Conservation (phyloP, 1,140 invertebrate genomes). For the Ditylenchus dipsaci region DNA sequence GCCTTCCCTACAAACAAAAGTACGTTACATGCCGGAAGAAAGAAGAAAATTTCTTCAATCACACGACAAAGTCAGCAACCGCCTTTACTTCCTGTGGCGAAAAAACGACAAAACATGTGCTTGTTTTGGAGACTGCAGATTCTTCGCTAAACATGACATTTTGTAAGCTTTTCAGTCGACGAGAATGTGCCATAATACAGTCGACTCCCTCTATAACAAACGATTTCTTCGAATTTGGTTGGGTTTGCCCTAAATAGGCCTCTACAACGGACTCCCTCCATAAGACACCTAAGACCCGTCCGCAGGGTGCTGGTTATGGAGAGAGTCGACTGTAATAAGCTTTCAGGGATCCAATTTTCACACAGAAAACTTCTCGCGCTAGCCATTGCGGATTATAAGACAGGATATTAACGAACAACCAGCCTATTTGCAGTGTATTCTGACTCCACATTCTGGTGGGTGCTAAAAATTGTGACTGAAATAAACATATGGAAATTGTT, state of each 20-base stretch:
- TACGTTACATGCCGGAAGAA: conserved; percentile 54
- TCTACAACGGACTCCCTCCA: too few species aligned
- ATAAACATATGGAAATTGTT: neutral
- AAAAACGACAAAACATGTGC: conserved; percentile 69
- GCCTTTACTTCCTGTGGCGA: conserved; percentile 88
- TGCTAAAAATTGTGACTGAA: conserved; percentile 6
- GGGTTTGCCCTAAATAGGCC: too few species aligned
- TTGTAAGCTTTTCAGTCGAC: neutral
- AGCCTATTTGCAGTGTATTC: conserved; percentile 43
- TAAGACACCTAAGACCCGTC: too few species aligned
- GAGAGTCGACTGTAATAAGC: too few species aligned
- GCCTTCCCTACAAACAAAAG: conserved; percentile 50
- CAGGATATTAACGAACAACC: conserved; percentile 18
- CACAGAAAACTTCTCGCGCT: neutral
- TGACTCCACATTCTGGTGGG: conserved; percentile 12
- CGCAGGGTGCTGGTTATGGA: too few species aligned
- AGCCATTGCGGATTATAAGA: conserved; percentile 23
- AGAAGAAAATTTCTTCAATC: conserved; percentile 70
- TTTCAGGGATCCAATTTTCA: neutral
- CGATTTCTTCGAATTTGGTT: too few species aligned
- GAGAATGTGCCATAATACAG: too few species aligned
- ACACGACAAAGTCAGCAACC: conserved; percentile 80
- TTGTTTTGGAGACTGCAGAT: conserved; percentile 85
- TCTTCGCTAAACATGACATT: conserved; percentile 68
- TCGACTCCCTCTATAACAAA: too few species aligned